Base-by-base conservation (phyloP, 2,797 vertebrate genomes). In the Erethizon dorsatum region DNA sequence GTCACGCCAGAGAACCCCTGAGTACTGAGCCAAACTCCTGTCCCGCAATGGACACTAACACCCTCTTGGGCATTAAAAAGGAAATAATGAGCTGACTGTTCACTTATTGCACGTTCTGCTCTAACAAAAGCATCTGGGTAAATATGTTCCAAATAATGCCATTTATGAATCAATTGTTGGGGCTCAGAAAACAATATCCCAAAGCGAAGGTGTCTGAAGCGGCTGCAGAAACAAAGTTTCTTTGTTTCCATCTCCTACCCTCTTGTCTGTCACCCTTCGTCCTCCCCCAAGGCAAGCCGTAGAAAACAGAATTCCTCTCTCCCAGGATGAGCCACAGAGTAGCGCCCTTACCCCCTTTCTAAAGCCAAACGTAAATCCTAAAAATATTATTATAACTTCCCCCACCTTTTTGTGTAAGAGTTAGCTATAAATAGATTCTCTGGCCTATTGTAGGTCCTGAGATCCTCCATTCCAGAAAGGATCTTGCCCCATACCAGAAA, bases 11-110 rank as follows among this genome's bases (percentile, higher is more conserved):
- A 71, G 41, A 84, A 11, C 8, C 33, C 28, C 14, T 17, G 2
- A 5, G 7, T 17, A 13, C 31, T 1, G 1, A 1, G 2, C 12
- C 33, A 33, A 18, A 1, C 22, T 50, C 33, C 28, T 41, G 6
- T 45, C 41, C 22, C 79, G 15, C 5, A 12, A 59, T 65, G 13
- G 20, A 31, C 41, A 71, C 54, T 33, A 63, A 63, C 33, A 47
- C 56, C 33, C 52, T 94, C 37, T 88, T n/a, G 18, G 67, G 22
- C 24, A 18, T 54, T 59, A 26, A 59, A 87, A 90, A 7, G 20
- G 13, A 90, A 80, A 50, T 37, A 65, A 31, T 78, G 47, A 65
- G 24, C 63, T 92, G 61, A 61, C 56, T 14, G 67, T 75, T 88
- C 87, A 77, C n/a, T 52, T 67, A 26, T 0, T n/a, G 3, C 33